Base-by-base conservation (phyloP, 2,888 invertebrate genomes). In the Spodoptera exigua region DNA sequence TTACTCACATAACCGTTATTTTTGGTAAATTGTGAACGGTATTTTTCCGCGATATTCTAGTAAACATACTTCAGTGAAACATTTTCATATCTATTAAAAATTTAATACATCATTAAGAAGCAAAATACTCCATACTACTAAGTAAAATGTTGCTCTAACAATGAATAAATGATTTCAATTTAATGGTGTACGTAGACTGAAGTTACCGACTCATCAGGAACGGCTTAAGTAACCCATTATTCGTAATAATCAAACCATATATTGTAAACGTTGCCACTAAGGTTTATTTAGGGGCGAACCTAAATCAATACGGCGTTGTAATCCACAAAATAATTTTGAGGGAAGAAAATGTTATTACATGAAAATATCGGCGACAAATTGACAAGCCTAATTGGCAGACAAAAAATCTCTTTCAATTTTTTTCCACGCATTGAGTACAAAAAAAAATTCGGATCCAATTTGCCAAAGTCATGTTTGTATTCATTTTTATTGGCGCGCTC, bases 361-460 rank as follows among this genome's bases (percentile, higher is more conserved):
- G 59, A 70, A 64, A 62, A 61, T 62, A 70, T 59, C 44, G 55
- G 47, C 65, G 41, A 48, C 58, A 71, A 71, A 61, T 65, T 72
- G 66, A 70, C 67, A 69, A 61, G 64, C 70, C 66, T 75, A 78
- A 76, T 77, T 80, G 74, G 72, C 62, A 52, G 66, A 56, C 66
- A 71, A 71, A 71, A 76, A 74, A 72, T 70, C 69, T 48, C 62
- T 70, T 76, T 73, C 76, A 76, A 74, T 71, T 74, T 76, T 51
- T 64, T 67, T 73, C 53, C 60, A 63, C 74, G 64, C 68, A 69
- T 59, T 67, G 72, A 71, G 62, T 62, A 70, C 45, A 67, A 75
- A 69, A 56, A 75, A 79, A 70, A 55, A 63, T 61, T 27, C 27
- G 56, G 48, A 68, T 70, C 66, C 75, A 70, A 74, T 81, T 81